These are phyloP conservation scores for Psephotus haematonotus DNA, from an alignment of 2,113 vertebrate genomes.

Conservation along the genomic window DNA sequence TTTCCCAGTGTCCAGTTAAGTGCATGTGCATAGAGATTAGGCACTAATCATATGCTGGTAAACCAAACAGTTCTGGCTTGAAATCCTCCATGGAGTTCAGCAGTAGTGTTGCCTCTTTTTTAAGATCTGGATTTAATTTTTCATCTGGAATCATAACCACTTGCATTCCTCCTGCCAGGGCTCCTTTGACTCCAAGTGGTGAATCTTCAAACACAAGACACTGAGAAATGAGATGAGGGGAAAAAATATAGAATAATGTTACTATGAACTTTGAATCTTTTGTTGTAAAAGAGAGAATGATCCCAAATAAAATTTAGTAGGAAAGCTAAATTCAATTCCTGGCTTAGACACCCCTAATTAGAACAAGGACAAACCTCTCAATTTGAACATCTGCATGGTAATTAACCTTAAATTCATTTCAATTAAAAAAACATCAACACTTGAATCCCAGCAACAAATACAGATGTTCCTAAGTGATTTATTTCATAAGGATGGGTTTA, in stretches of 20 bases:
- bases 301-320: background rate
- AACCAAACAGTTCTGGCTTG: constrained; percentile 84
- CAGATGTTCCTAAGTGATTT: constrained; percentile 11
- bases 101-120: constrained; percentile 77
- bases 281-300: background rate
- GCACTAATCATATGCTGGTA: constrained; percentile 81
- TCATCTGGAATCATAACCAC: constrained; percentile 91
- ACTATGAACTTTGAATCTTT: background rate
- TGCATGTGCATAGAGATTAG: background rate
- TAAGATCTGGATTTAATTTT: constrained; percentile 78
- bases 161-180: constrained; percentile 87
- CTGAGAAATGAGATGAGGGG: constrained; percentile 54
- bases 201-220: constrained; percentile 95
- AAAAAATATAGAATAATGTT: background rate
- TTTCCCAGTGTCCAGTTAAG: background rate
- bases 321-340: background rate
- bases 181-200: constrained; percentile 86
- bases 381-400: background rate
- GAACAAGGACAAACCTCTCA: background rate
- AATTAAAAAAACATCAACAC: constrained; percentile 1
- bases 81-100: constrained; percentile 87
- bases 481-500: background rate
- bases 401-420: constrained; percentile 16
- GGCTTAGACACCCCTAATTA: background rate
- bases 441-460: background rate